Base-by-base conservation (phyloP, 2,797 vertebrate genomes). In the Typhlichthys eigenmanni region DNA sequence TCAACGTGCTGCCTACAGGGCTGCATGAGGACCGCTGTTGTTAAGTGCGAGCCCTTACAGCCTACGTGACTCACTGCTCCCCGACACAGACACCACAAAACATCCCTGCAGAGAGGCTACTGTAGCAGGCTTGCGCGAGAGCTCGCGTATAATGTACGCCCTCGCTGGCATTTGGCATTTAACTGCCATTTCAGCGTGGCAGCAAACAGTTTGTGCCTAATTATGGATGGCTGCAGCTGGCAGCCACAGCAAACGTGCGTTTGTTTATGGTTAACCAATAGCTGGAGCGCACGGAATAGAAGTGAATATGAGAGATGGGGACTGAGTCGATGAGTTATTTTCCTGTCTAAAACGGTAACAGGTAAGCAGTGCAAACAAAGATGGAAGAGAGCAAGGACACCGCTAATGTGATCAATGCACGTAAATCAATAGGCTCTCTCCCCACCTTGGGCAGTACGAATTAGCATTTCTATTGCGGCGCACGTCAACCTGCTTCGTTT, bases 81-180 rank as follows among this genome's bases (percentile, higher is more conserved):
- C 14, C 62, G 45, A 72, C 69, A 8, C 53, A 13, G 34, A 50
- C 16, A 32, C 19, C 59, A 34, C 48, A 29, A 13, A 82, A 71
- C 74, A 43, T 43, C 75, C 47, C 9, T 54, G 43, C 38, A 60
- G 65, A 52, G 59, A 53, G 61, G 74, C 74, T 73, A 60, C 68
- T 77, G 73, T 72, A 85, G 68, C 77, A 64, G 68, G 81, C 24
- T 29, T 29, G 24, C 78, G 77, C 85, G 79, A 86, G 79, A 87
- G 69, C 71, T 63, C 48, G 88, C 77, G 86, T 53, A 79, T 69
- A 78, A 70, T 53, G 84, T 77, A 75, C 73, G 66, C 74, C 58
- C 66, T 50, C 66, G 13, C 81, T 90, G 85, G 86, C 88, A 85
- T 93, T 92, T 93, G 93, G 90, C 93, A 94, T 91, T 93, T 90